Evolutionary conservation across 2,888 invertebrate genomes (phyloP).

Genomic region (Drepana falcataria): DNA sequence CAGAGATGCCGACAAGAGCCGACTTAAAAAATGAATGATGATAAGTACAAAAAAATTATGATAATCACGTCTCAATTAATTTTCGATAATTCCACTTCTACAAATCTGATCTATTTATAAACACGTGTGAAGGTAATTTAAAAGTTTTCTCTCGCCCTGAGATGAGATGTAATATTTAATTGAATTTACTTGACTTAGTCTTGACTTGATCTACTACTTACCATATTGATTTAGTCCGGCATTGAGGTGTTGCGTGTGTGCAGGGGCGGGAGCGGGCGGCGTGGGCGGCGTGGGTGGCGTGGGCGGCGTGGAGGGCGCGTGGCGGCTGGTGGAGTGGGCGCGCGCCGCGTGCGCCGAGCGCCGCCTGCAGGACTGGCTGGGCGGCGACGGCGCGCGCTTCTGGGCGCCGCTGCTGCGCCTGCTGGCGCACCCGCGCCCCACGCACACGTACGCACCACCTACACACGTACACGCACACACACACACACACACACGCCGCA

Average conservation of each 20-base stretch:
- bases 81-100: no score
- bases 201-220: no score
- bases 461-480: background rate
- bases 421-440: constrained; percentile 81
- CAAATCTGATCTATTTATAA: no score
- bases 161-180: no score
- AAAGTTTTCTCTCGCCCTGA: no score
- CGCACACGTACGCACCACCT: constrained; percentile 36
- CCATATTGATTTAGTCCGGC: no score
- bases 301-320: constrained; percentile 35
- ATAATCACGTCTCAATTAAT: no score
- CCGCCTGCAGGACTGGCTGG: constrained; percentile 92
- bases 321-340: constrained; percentile 86
- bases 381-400: constrained; percentile 89
- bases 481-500: background rate
- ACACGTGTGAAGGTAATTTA: no score
- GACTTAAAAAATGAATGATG: no score
- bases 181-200: no score
- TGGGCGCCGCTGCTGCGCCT: constrained; percentile 90
- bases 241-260: background rate
- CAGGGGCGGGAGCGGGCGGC: background rate
- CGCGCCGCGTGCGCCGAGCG: constrained; percentile 89
- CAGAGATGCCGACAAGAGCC: no score
- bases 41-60: no score
- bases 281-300: background rate